phyloP scores from a whole-genome alignment of 2,797 vertebrate species.

The Numenius phaeopus region DNA sequence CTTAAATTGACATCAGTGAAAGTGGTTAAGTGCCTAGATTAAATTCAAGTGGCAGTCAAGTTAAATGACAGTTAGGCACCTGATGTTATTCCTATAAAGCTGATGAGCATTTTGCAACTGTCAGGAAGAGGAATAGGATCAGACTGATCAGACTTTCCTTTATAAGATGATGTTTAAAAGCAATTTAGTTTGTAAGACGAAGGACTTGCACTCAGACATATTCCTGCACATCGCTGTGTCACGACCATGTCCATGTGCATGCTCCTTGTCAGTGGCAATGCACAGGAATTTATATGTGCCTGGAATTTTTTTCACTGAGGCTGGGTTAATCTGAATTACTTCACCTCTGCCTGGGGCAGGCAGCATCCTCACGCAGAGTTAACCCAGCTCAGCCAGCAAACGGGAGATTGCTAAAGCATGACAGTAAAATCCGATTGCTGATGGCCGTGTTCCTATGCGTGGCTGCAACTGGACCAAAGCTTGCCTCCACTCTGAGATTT shows the following conservation, averaged over 20 bases:
- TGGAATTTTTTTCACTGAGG: neutral
- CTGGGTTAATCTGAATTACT: neutral
- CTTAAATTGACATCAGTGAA: neutral
- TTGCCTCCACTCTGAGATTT: neutral
- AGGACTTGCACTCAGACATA: neutral
- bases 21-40: neutral
- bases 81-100: neutral
- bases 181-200: neutral
- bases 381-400: neutral
- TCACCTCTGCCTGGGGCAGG: neutral
- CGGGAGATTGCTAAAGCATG: accelerated
- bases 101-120: neutral
- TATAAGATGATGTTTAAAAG: neutral
- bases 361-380: accelerated
- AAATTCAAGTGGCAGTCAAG: neutral
- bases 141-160: neutral
- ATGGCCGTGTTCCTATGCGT: neutral
- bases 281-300: neutral
- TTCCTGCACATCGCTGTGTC: neutral
- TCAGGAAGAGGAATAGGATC: neutral
- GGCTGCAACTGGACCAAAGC: neutral
- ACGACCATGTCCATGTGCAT: accelerated
- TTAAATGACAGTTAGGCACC: neutral
- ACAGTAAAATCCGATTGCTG: neutral
- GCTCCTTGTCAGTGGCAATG: neutral